Conservation (phyloP, 2,113 vertebrate genomes). For the Oxyura jamaicensis region DNA sequence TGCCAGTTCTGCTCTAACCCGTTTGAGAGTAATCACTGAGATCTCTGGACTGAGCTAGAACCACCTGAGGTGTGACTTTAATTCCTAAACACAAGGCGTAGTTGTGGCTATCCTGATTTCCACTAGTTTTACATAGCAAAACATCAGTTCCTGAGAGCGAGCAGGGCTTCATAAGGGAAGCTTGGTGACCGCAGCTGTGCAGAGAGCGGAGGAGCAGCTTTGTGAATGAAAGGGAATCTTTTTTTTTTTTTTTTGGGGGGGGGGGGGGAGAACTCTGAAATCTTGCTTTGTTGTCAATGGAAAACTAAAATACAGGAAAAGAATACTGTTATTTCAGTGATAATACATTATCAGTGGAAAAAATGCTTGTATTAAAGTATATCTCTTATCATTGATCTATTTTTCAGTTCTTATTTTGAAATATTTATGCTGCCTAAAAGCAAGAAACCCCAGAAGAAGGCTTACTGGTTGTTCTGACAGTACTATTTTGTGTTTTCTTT, state of each 20-base stretch:
- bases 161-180: not conserved
- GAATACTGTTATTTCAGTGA: not conserved
- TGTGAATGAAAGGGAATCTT: not conserved
- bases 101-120: not conserved
- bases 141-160: not conserved
- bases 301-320: not conserved
- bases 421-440: not conserved
- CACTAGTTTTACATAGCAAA: not conserved
- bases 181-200: not conserved
- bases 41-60: not conserved
- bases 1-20: not conserved
- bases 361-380: not conserved
- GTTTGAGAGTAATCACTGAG: rapidly evolving
- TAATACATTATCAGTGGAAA: not conserved
- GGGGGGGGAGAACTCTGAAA: not conserved
- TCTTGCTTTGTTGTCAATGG: not conserved
- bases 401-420: not conserved
- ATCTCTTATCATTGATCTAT: not conserved
- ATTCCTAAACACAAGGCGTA: not conserved
- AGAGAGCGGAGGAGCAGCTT: not conserved
- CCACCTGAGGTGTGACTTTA: not conserved
- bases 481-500: not conserved
- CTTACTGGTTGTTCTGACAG: not conserved
- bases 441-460: not conserved
- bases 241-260: too few relatives aligned